Evolutionary conservation across 2,888 invertebrate genomes (phyloP), one percentile per base, ranked within the genome.

Genomic region (Plagodis dolabraria): DNA sequence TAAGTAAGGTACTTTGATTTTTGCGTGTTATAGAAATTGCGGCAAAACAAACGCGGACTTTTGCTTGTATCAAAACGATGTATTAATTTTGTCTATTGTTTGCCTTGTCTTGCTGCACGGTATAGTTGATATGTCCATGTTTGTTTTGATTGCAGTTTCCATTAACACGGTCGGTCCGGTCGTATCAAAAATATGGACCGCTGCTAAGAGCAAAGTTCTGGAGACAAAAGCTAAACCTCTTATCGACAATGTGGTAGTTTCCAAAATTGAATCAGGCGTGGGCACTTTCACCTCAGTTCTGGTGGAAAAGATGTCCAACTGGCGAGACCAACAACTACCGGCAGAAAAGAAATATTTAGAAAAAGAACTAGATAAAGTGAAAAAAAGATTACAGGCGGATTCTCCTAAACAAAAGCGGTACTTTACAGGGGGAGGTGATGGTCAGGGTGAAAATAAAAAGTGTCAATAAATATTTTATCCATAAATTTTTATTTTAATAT

Each of bases 71-170:
- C 33, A 7, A 12, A 46, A 12, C 7, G 35, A 60, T 40, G 36
- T 36, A 36, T 8, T 36, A 2, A 36, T 36, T 36, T 8, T 8
- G 4, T 22, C 4, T 22, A 36, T 36, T 9, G 36, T 36, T 36
- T 36, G 8, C 9, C 12, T 57, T 54, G 38, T 57, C 36, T 49
- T 53, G 52, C 52, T 60, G 46, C 36, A 48, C 11, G 12, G 47
- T 42, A 34, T 54, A 42, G 53, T 50, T 44, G 51, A 47, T 63
- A 68, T 60, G 45, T 67, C 72, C 69, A 68, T 74, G 63, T 84
- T 85, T 86, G 85, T 83, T 85, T 86, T 83, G 77, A 80, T 82
- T 77, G 68, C 90, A 90, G 92, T 85, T 86, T 90, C 90, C 81
- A 60, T 91, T 75, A 80, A 73, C 68, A 85, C 65, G 67, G 67